A percentile compares a stretch with the other conserved stretches of the same genome.
phyloP scores from a whole-genome alignment of 2,113 vertebrate species.

The Ondatra zibethicus region DNA sequence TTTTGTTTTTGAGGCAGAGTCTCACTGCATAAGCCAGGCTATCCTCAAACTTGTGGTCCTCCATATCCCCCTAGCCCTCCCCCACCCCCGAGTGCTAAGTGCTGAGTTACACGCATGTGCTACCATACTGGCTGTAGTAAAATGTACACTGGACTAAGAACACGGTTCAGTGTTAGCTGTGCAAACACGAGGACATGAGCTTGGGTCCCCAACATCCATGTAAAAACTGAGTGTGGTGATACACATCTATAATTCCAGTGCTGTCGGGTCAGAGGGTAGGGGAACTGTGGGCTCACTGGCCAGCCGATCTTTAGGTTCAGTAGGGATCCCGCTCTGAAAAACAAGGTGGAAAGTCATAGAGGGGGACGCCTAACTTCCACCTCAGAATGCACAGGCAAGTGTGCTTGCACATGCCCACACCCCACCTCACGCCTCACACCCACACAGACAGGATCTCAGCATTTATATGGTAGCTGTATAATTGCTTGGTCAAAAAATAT shows the following conservation, averaged over 20 bases:
- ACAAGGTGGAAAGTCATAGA: neutral
- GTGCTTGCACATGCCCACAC: neutral
- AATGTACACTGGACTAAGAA: neutral
- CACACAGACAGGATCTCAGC: neutral
- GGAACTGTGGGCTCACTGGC: neutral
- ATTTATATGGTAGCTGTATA: neutral
- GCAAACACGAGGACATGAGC: neutral
- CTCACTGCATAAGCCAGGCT: neutral
- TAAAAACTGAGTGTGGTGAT: neutral
- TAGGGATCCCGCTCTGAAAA: neutral
- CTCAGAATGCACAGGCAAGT: neutral
- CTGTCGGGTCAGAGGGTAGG: neutral
- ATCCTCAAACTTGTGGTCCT: neutral
- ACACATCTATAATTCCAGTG: neutral
- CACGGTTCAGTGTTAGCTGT: neutral
- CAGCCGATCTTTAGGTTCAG: neutral
- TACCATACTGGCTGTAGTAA: neutral
- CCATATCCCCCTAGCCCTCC: rapidly evolving
- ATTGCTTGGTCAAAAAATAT: neutral
- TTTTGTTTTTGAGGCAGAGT: neutral
- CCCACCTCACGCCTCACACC: neutral
- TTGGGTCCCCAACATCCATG: neutral
- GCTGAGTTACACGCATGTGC: neutral
- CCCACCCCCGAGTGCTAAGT: too few relatives aligned
- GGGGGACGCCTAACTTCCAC: neutral